These are phyloP conservation scores for Drosophila kikkawai DNA, from an alignment of 1,140 invertebrate genomes.

Conservation along the genomic window DNA sequence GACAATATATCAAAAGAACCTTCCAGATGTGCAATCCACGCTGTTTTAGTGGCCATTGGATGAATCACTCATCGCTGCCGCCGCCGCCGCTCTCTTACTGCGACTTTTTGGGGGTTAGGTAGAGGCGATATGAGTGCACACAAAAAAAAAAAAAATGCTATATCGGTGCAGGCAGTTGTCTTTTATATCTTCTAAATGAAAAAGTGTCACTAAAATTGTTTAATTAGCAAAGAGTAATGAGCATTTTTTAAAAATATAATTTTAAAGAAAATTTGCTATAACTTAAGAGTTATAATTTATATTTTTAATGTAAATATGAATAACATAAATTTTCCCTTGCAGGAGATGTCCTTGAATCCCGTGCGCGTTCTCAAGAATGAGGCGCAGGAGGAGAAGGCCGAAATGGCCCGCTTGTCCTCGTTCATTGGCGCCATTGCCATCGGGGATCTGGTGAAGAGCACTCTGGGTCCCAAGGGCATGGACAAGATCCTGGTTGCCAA, in stretches of 20 bases:
- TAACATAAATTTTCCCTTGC: not conserved
- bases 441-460: constrained; percentile 99
- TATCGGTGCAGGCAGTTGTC: not conserved
- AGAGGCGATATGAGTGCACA: constrained; percentile 33
- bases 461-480: constrained; percentile 99
- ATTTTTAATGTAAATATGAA: not conserved
- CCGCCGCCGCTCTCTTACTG: constrained; percentile 20
- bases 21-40: constrained; percentile 49
- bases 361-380: constrained; percentile 97
- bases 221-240: not conserved
- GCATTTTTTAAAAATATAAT: not conserved
- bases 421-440: constrained; percentile 99
- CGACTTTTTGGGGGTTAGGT: constrained; percentile 52
- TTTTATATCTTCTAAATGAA: constrained; percentile 9
- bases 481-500: constrained; percentile 98
- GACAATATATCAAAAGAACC: not conserved
- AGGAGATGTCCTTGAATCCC: constrained; percentile 95
- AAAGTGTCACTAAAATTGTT: not conserved
- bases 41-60: constrained; percentile 19
- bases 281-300: not conserved
- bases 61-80: constrained; percentile 39
- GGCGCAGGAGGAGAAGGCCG: constrained; percentile 98
- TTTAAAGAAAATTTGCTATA: not conserved
- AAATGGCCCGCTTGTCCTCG: constrained; percentile 97
- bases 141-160: constrained; percentile 16